Percentiles rank a stretch among this genome's conserved stretches.
Evolutionary conservation across 2,113 vertebrate genomes (phyloP).

Genomic region (Zosterops lateralis): DNA sequence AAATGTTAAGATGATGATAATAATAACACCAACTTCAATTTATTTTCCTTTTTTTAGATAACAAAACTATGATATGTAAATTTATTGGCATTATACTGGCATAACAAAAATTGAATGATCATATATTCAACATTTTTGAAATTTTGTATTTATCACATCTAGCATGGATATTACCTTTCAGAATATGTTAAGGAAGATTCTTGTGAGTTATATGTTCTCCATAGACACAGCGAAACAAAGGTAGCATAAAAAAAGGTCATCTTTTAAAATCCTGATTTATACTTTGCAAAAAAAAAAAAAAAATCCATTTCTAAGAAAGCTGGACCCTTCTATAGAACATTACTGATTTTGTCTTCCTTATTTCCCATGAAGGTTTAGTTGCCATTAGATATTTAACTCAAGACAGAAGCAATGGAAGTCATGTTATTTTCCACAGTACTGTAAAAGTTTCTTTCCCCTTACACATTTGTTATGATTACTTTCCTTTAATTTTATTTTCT

Average conservation of each 20-base stretch:
- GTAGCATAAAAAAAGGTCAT: neutral
- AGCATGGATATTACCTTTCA: neutral
- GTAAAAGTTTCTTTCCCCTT: rapidly evolving
- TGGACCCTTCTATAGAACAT: neutral
- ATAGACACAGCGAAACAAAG: neutral
- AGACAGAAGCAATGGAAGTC: neutral
- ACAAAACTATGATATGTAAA: neutral
- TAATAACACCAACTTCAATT: neutral
- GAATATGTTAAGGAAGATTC: neutral
- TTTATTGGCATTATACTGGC: neutral
- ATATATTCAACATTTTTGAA: neutral
- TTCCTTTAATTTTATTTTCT: neutral
- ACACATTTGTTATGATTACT: neutral
- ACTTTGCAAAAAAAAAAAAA: neutral
- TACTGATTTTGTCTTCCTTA: neutral
- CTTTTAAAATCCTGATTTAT: neutral
- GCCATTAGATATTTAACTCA: neutral
- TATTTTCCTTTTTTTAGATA: neutral
- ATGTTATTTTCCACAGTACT: neutral
- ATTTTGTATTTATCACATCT: neutral
- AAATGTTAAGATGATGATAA: neutral
- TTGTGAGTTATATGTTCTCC: neutral
- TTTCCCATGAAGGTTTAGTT: neutral
- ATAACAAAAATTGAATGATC: neutral
- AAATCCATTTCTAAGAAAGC: neutral